Evolutionary conservation across 2,113 vertebrate species (phyloP).

Genomic region (Microcebus tavaratra): DNA sequence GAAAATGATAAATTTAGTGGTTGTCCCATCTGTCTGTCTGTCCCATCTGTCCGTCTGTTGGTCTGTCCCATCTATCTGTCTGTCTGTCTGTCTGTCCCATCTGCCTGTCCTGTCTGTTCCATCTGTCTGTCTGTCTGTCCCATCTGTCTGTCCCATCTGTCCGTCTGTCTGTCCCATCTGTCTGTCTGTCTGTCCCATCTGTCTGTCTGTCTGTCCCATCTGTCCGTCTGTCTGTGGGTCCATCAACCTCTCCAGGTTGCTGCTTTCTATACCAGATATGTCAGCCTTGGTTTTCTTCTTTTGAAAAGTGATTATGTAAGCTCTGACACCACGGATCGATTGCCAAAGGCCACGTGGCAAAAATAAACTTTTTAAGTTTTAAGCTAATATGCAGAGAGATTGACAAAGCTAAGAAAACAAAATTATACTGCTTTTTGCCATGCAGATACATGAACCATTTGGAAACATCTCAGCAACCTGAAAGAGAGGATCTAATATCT

Average conservation of each 20-base stretch:
- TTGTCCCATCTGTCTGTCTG: background rate
- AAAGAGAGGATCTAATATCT: background rate
- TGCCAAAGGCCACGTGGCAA: background rate
- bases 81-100: background rate
- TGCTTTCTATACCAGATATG: background rate
- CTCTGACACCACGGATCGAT: background rate
- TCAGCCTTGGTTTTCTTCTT: background rate
- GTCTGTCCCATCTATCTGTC: too few species aligned
- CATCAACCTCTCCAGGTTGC: background rate
- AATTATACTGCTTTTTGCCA: background rate
- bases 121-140: too few species aligned
- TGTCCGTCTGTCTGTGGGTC: too few species aligned
- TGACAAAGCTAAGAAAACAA: background rate
- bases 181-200: too few species aligned
- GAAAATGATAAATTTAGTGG: background rate
- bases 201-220: too few species aligned
- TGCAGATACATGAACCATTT: background rate
- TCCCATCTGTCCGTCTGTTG: background rate
- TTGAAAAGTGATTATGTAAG: slow-evolving; percentile 8
- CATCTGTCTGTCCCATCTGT: too few species aligned
- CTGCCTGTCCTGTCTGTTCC: too few species aligned
- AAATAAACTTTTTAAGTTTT: background rate
- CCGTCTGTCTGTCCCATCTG: too few species aligned
- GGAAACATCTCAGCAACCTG: background rate
- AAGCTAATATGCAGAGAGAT: background rate